Percentiles rank a stretch among this genome's conserved stretches.
Evolutionary conservation across 2,113 vertebrate species (phyloP).

Genomic region (Rissa tridactyla): DNA sequence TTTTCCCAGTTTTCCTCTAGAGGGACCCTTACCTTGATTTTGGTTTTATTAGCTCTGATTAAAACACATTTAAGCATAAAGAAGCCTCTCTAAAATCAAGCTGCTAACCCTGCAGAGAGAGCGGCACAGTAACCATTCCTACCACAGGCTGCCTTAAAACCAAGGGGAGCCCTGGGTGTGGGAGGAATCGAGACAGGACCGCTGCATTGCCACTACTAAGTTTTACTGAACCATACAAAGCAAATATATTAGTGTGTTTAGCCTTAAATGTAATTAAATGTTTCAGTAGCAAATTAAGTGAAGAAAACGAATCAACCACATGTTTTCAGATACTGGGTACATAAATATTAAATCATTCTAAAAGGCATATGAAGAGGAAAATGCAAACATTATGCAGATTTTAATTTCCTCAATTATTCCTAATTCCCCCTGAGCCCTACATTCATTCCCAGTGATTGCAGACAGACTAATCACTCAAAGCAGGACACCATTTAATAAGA

Average conservation of each 20-base stretch:
- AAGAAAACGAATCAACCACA: slow-evolving; percentile 71
- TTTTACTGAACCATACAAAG: slow-evolving; percentile 59
- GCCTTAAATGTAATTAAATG: slow-evolving; percentile 70
- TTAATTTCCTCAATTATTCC: slow-evolving; percentile 63
- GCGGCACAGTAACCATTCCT: neutral
- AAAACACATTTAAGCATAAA: slow-evolving; percentile 28
- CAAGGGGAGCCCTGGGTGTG: neutral
- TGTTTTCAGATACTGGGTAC: slow-evolving; percentile 67
- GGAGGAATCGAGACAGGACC: neutral
- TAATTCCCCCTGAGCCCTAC: slow-evolving; percentile 58
- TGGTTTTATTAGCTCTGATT: slow-evolving; percentile 55
- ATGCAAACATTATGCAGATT: slow-evolving; percentile 64
- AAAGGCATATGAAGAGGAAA: slow-evolving; percentile 62
- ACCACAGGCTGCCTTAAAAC: neutral
- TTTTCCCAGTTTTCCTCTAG: slow-evolving; percentile 66
- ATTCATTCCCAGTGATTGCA: slow-evolving; percentile 45
- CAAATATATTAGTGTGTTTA: slow-evolving; percentile 40
- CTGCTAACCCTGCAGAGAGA: neutral
- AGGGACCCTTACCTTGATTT: slow-evolving; percentile 62
- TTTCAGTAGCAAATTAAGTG: slow-evolving; percentile 72
- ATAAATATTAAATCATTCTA: slow-evolving; percentile 57
- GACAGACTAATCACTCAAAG: slow-evolving; percentile 60
- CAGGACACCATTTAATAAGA: slow-evolving; percentile 54
- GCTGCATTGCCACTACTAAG: slow-evolving; percentile 17
- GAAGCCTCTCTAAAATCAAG: slow-evolving; percentile 27